Percentiles rank a stretch among this genome's conserved stretches.
phyloP scores from a whole-genome alignment of 2,888 invertebrate species.

The Lasioglossum villosulum region DNA sequence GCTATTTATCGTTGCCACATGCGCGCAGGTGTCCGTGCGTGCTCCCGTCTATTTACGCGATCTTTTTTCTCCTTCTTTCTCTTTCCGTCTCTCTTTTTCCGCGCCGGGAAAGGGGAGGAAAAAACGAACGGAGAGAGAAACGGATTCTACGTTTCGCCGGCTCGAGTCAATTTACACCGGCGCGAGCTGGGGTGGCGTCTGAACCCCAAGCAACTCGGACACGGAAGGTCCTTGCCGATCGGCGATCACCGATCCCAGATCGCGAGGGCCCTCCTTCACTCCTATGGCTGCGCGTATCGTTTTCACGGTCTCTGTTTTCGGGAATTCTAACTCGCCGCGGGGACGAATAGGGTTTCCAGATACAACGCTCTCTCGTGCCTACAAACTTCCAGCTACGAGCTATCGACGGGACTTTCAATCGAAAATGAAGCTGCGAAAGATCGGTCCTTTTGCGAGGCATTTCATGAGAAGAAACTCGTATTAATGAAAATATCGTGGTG shows the following conservation, averaged over 20 bases:
- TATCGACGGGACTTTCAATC: background rate
- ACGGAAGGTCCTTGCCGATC: slow-evolving; percentile 44
- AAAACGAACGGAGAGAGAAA: background rate
- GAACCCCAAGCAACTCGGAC: slow-evolving; percentile 7
- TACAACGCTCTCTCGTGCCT: slow-evolving; percentile 61
- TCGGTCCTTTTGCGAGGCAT: background rate
- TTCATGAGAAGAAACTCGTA: no score
- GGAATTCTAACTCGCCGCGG: slow-evolving; percentile 81
- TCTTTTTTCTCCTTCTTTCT: background rate
- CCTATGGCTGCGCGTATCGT: slow-evolving; percentile 82
- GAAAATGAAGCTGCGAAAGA: background rate
- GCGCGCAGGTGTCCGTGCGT: slow-evolving; percentile 66
- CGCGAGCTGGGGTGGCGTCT: slow-evolving; percentile 22
- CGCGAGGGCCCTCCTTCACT: slow-evolving; percentile 60
- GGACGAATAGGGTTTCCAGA: slow-evolving; percentile 79
- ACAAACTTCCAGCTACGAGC: slow-evolving; percentile 4
- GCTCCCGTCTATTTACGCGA: slow-evolving; percentile 11
- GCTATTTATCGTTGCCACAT: slow-evolving; percentile 66
- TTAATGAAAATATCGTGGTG: no score
- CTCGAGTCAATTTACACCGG: slow-evolving; percentile 56
- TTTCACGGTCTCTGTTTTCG: slow-evolving; percentile 81
- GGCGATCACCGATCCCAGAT: slow-evolving; percentile 29
- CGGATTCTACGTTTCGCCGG: slow-evolving; percentile 32
- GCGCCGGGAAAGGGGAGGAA: background rate
- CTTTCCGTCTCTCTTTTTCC: background rate